phyloP scores from a whole-genome alignment of 1,140 invertebrate species.

The Hypothenemus hampei region DNA sequence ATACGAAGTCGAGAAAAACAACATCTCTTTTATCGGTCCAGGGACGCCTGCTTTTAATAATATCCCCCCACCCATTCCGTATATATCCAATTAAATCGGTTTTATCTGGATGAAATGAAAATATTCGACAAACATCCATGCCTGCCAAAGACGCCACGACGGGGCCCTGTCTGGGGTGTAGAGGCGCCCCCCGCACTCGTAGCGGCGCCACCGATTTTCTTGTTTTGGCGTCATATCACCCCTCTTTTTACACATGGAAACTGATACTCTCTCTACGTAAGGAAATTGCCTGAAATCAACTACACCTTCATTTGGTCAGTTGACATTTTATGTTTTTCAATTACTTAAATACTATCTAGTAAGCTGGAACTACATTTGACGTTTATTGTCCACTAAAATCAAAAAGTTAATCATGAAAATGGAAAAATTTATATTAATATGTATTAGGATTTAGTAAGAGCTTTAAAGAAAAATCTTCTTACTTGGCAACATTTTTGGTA shows the following conservation, averaged over 20 bases:
- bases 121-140: conserved; percentile 17
- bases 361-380: no score
- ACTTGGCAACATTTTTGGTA: no score
- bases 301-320: no score
- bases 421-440: no score
- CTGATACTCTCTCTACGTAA: conserved; percentile 11
- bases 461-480: no score
- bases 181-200: conserved; percentile 5
- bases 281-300: no score
- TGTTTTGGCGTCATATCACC: conserved; percentile 9
- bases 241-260: conserved; percentile 7
- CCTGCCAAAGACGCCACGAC: conserved; percentile 14
- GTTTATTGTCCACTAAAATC: no score
- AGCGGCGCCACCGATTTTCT: conserved; percentile 14
- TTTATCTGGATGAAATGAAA: conserved; percentile 18
- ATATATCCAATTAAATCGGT: conserved; percentile 17
- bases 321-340: no score
- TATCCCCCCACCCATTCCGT: conserved; percentile 9
- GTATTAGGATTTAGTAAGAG: no score
- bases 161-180: conserved; percentile 1
- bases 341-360: no score
- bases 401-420: no score
- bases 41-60: conserved; percentile 14
- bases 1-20: no score
- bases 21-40: conserved; percentile 6